Percentiles rank a stretch among this genome's conserved stretches.
These are phyloP conservation scores for Acanthurus lineatus DNA, from an alignment of 2,797 vertebrate species.

Conservation along the genomic window DNA sequence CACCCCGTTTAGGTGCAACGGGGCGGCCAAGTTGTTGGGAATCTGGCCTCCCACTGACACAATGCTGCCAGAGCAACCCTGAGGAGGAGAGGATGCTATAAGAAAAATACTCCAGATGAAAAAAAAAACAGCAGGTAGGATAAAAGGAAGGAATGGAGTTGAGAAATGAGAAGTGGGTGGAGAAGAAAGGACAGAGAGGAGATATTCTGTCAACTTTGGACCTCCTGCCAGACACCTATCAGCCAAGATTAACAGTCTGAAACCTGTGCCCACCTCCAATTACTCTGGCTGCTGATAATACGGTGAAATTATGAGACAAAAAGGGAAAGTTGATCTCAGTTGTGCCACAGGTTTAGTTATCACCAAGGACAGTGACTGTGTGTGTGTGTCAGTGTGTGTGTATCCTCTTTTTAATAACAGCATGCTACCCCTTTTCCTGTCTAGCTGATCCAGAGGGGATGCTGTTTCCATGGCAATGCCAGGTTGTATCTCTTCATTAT, in stretches of 20 bases:
- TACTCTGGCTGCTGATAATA: constrained; percentile 50
- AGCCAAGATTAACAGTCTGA: constrained; percentile 43
- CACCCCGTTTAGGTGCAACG: constrained; percentile 89
- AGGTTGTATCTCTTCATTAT: constrained; percentile 83
- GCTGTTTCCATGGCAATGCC: constrained; percentile 82
- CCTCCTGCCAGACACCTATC: constrained; percentile 28
- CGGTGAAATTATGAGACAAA: constrained; percentile 53
- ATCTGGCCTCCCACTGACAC: constrained; percentile 97
- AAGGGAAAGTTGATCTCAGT: constrained; percentile 49
- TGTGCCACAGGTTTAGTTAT: constrained; percentile 40
- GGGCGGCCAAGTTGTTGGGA: constrained; percentile 95
- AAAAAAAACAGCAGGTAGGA: constrained; percentile 8
- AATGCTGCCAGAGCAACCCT: constrained; percentile 93
- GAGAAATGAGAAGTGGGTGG: neutral
- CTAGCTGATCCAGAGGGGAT: constrained; percentile 65
- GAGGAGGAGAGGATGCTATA: constrained; percentile 6
- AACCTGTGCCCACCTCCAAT: constrained; percentile 35
- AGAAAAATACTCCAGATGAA: neutral
- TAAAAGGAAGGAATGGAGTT: neutral
- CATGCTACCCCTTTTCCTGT: constrained; percentile 55
- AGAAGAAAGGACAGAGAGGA: neutral
- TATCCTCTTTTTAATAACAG: constrained; percentile 68
- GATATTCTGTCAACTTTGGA: constrained; percentile 24
- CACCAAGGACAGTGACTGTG: neutral
- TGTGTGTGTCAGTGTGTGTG: constrained; percentile 3